Base-by-base conservation (phyloP, 2,888 invertebrate species). In the Chesias legatella region DNA sequence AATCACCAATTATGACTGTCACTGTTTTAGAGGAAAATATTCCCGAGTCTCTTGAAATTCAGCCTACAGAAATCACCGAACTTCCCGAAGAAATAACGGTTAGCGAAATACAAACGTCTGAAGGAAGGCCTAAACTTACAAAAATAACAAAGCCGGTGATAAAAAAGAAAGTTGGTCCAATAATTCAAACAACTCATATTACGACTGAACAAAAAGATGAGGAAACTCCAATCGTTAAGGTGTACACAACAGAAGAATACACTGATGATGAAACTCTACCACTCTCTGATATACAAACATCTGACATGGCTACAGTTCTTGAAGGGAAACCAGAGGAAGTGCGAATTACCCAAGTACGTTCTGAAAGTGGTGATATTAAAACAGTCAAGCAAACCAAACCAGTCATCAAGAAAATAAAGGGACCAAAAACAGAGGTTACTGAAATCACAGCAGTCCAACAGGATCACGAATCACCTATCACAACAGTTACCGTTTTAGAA, bases 191-290 rank as follows among this genome's bases (percentile, higher is more conserved):
- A 1, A 74, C 58, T 49, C 39, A 68, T 74, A 48, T 53, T 10
- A 43, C 43, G 0, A 43, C 50, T 3, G 51, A 51, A 45, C 47
- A 53, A 22, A 31, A 48, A 7, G 55, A 53, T 8, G 79, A 83
- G 23, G 79, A 74, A 52, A 55, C 76, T 67, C 68, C 88, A 53
- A 57, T 82, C 58, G 64, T 77, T 37, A 52, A 78, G 3, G 73
- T 84, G 49, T 63, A 77, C 26, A 71, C 70, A 20, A 58, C 76
- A 51, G 76, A 77, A 39, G 56, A 76, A 50, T 51, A 70, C 43
- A 55, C 58, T 59, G 58, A 68, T 26, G 65, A 68, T 1, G 48
- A 31, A 53, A 58, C n/a, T 17, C 29, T 11, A 56, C 61, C 56
- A 17, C 49, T 63, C 7, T 23, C 36, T 23, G 37, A 50, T 5